phyloP scores from a whole-genome alignment of 2,888 invertebrate species.

The Apamea monoglypha region DNA sequence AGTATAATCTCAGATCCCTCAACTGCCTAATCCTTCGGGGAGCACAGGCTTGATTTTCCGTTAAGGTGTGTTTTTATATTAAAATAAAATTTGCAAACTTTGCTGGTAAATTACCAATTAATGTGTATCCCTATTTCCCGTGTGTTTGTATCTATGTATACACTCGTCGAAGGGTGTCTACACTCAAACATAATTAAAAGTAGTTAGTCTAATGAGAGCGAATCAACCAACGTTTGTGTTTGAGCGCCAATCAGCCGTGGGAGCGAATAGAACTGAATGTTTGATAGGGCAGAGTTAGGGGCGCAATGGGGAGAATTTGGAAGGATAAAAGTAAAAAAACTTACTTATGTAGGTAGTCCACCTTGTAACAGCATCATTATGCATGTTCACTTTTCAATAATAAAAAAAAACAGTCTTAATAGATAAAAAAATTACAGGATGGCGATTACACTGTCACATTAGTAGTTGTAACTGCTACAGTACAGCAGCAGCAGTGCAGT shows the following conservation, averaged over 20 bases:
- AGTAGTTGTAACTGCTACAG: too few relatives aligned
- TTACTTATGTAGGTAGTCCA: neutral
- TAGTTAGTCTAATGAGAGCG: constrained; percentile 29
- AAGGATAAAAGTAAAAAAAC: neutral
- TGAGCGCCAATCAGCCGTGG: constrained; percentile 30
- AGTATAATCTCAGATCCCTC: too few relatives aligned
- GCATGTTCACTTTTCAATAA: neutral
- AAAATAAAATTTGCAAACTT: neutral
- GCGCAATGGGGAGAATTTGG: neutral
- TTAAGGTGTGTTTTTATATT: neutral
- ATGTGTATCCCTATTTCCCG: neutral
- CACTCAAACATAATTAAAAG: constrained; percentile 20
- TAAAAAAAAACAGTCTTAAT: neutral
- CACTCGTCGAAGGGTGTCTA: neutral
- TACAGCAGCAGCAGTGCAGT: too few relatives aligned
- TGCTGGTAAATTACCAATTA: neutral
- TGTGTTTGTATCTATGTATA: neutral
- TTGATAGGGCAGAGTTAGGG: neutral
- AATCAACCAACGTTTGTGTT: constrained; percentile 22
- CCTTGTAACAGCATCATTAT: neutral
- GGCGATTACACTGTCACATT: too few relatives aligned
- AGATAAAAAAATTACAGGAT: too few relatives aligned
- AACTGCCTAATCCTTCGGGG: neutral
- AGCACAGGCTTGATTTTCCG: neutral
- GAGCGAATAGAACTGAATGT: constrained; percentile 2